Percentiles rank a stretch among this genome's conserved stretches.
These are phyloP conservation scores for Siphamia tubifer DNA, from an alignment of 2,113 vertebrate species.

Conservation along the genomic window DNA sequence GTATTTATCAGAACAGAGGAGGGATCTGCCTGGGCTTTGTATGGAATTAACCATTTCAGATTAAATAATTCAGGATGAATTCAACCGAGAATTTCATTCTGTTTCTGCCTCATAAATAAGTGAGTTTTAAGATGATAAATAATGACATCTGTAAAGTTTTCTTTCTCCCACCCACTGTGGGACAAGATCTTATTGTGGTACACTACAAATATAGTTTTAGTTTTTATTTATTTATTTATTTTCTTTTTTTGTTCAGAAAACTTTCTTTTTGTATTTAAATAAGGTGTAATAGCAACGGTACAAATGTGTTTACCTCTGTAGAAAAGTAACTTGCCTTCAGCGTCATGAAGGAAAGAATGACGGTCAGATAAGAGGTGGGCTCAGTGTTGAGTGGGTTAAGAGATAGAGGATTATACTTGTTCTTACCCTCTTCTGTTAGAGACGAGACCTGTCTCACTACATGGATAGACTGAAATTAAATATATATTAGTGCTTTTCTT, in stretches of 20 bases:
- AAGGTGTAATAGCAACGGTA: not conserved
- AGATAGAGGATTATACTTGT: conserved; percentile 74
- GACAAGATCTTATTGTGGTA: conserved; percentile 17
- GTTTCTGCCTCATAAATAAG: conserved; percentile 82
- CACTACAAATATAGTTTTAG: conserved; percentile 1
- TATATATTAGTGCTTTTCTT: too few species aligned
- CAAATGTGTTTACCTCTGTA: not conserved
- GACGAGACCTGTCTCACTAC: conserved; percentile 34
- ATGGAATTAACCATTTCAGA: conserved; percentile 81
- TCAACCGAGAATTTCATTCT: conserved; percentile 82
- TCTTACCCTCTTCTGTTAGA: conserved; percentile 73
- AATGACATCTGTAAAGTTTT: conserved; percentile 78
- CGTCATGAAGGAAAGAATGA: not conserved
- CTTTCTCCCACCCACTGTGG: conserved; percentile 25
- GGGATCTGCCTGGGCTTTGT: conserved; percentile 77
- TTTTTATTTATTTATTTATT: not conserved
- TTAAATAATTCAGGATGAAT: conserved; percentile 81
- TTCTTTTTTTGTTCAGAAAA: not conserved
- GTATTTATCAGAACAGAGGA: conserved; percentile 82
- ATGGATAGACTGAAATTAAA: not conserved
- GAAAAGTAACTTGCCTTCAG: conserved; percentile 1
- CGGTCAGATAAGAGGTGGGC: conserved; percentile 25
- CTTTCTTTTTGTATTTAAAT: not conserved
- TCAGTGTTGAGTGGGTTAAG: conserved; percentile 78
- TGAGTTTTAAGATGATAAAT: conserved; percentile 79